These are phyloP conservation scores for Sarcophilus harrisii DNA, from an alignment of 2,797 vertebrate species.

Conservation along the genomic window DNA sequence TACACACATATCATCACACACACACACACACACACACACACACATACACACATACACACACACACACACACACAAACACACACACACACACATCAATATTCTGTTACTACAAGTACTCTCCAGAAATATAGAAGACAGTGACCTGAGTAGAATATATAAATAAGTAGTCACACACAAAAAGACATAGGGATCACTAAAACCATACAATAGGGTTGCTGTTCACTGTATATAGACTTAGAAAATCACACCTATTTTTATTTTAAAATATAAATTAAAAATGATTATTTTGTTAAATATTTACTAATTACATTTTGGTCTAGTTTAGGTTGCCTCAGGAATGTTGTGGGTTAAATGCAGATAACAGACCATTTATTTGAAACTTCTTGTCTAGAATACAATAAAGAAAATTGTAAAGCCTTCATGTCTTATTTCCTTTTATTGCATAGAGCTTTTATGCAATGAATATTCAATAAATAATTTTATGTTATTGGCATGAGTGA, in stretches of 20 bases:
- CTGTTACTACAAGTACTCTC: background rate
- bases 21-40: background rate
- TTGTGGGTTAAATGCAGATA: background rate
- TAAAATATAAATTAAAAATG: background rate
- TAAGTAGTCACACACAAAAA: background rate
- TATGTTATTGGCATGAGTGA: background rate
- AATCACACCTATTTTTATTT: background rate
- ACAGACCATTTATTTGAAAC: background rate
- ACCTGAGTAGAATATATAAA: background rate
- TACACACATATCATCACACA: background rate
- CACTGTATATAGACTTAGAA: background rate
- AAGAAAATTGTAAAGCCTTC: background rate
- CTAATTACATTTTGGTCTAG: background rate
- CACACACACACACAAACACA: too few species aligned
- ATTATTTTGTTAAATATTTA: background rate
- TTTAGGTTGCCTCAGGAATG: background rate
- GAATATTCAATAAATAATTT: background rate
- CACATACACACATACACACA: background rate
- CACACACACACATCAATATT: background rate
- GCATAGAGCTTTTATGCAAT: background rate
- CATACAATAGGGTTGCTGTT: background rate
- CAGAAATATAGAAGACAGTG: background rate
- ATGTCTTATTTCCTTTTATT: background rate
- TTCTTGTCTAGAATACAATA: background rate
- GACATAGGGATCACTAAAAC: background rate